phyloP scores from a whole-genome alignment of 1,140 invertebrate species.

The Aphelenchoides fujianensis region DNA sequence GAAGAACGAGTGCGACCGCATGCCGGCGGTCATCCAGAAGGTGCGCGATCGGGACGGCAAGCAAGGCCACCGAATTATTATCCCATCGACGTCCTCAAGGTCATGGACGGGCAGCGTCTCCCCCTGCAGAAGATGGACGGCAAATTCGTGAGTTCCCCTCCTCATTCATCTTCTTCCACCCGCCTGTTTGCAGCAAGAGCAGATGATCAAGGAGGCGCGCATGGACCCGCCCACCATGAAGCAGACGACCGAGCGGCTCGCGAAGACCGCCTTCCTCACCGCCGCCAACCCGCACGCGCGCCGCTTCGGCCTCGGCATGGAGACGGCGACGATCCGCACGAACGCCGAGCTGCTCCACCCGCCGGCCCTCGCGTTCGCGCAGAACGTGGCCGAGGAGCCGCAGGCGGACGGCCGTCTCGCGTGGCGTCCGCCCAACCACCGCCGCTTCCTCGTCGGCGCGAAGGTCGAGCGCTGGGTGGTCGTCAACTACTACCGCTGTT shows the following conservation, averaged over 20 bases:
- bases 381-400: not conserved
- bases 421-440: slow-evolving; percentile 8
- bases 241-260: not conserved
- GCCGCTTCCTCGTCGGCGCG: not conserved
- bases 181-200: not conserved
- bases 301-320: not conserved
- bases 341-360: not conserved
- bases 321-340: not conserved
- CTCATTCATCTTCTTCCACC: not conserved
- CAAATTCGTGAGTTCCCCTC: slow-evolving; percentile 10
- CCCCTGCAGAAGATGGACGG: slow-evolving; percentile 10
- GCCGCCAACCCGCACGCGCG: not conserved
- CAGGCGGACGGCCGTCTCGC: not conserved
- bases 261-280: not conserved
- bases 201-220: not conserved
- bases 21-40: not conserved
- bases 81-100: slow-evolving; percentile 6
- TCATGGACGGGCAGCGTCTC: slow-evolving; percentile 7
- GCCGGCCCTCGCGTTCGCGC: not conserved
- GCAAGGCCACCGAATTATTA: not conserved
- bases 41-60: not conserved
- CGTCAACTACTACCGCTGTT: not conserved
- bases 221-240: not conserved
- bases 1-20: not conserved
- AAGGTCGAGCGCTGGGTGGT: not conserved